Base-by-base conservation (phyloP, 2,888 invertebrate genomes). In the Temnothorax rugatulus region DNA sequence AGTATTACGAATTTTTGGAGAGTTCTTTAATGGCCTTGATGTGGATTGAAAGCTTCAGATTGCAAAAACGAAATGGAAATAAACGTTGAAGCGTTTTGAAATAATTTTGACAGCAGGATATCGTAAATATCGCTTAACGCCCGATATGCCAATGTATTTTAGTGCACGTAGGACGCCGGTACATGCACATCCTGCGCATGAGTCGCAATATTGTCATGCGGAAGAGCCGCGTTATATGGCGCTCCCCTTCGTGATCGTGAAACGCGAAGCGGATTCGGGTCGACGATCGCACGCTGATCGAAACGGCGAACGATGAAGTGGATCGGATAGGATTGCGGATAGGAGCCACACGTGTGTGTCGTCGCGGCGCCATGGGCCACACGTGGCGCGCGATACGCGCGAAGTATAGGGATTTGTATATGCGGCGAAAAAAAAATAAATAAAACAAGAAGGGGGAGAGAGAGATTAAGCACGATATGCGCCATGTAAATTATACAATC, bases 401-500 rank as follows among this genome's bases (percentile, higher is more conserved):
- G 15, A n/a, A 29, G 9, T 15, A 21, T 15, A 21, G 21, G 61
- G 38, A 38, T 41, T 34, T 21, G 25, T n/a, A 13, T 47, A 5
- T 38, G 8, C 18, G 3, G 50, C 7, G 18, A 50, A 41, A 82
- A 50, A 50, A 57, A 13, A 54, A 44, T 9, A n/a, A 8, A 21
- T 2, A 47, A 41, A 52, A 15, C 29, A 15, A 59, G 3, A 41
- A 41, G 18, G 18, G 41, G 18, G 47, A 59, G 52, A 82, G 41
- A 66, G 66, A 82, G 82, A 41, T 41, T 38, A 66, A 89, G 68
- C 85, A 84, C 59, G 73, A 83, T 84, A 54, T 52, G 89, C 82
- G 86, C 86, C 82, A 83, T 88, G 89, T 88, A 89, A 92, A 92
- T 92, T 91, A 92, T 93, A 93, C 90, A 93, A 93, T 93, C 90